Evolutionary conservation across 2,888 invertebrate species (phyloP).

Genomic region (Galerucella calmariensis): DNA sequence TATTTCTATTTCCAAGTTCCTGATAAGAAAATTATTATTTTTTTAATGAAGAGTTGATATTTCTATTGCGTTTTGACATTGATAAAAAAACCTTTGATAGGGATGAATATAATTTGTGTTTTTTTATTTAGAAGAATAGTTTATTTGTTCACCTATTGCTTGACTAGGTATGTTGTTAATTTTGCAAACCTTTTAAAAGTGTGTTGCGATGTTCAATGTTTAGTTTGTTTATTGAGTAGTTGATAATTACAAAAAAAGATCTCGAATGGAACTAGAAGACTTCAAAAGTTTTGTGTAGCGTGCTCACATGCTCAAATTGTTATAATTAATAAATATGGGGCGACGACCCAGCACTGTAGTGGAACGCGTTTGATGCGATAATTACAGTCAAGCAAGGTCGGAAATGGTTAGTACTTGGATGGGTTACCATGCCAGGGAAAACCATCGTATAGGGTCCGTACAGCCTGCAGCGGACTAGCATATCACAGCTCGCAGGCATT

Average conservation of each 20-base stretch:
- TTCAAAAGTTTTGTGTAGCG: too few species aligned
- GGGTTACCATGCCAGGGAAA: too few species aligned
- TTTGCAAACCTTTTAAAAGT: constrained; percentile 14
- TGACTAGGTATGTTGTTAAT: constrained; percentile 10
- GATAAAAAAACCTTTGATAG: constrained; percentile 19
- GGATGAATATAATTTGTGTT: constrained; percentile 14
- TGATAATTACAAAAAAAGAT: constrained; percentile 22
- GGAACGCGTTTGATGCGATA: too few species aligned
- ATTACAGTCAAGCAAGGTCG: too few species aligned
- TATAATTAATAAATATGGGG: too few species aligned
- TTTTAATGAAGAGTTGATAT: constrained; percentile 11
- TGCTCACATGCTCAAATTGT: too few species aligned
- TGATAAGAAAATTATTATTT: constrained; percentile 16
- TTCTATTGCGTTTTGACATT: constrained; percentile 17
- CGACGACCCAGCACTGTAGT: too few species aligned
- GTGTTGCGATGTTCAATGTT: constrained; percentile 13
- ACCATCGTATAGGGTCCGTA: too few species aligned
- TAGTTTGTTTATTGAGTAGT: constrained; percentile 14
- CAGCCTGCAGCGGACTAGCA: too few species aligned
- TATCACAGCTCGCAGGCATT: too few species aligned
- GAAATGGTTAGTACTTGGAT: too few species aligned
- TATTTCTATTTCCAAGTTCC: constrained; percentile 21
- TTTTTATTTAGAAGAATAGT: too few species aligned
- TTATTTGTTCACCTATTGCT: constrained; percentile 11
- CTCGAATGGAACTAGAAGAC: neutral